Evolutionary conservation across 2,113 vertebrate species (phyloP), one percentile per base, ranked within the genome.

Genomic region (Amphilophus citrinellus): DNA sequence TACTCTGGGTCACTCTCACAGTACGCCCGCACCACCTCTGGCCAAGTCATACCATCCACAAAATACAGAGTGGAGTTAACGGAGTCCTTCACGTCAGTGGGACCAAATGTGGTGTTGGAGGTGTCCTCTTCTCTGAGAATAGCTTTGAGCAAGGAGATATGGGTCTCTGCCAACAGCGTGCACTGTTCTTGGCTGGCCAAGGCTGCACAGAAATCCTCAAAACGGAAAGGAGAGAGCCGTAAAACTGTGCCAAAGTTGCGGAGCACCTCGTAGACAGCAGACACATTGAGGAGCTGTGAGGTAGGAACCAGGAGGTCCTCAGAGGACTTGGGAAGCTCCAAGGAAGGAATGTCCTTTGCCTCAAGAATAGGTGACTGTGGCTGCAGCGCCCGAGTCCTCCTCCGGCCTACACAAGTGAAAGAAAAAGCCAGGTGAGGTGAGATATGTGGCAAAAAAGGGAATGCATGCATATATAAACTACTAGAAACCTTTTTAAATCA

Each of bases 11-110:
- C 98, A 30, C 98, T 99, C 94, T 99, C 98, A 87, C 98, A 99
- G 95, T 99, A 99, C 3, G 97, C 97, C 15, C 98, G 97, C 92
- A 99, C 96, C 88, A 98, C 97, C 96, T 99, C 98, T 0, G 98
- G 98, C 98, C 98, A 99, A 7, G 98, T 99, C 98, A 99, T 99
- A 61, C 98, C 98, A 27, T 99, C 98, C 56, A 99, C 97, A 94
- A 99, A 98, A 91, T 99, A 99, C 76, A 99, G 95, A 3, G 98
- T 99, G 93, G 98, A 99, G 92, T 99, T 98, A 87, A 99, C 98
- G 6, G 98, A 99, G 94, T 99, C 98, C 95, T 99, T 99, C 88
- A 99, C 97, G 84, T 99, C 98, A 35, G 98, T 97, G 14, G 98
- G 98, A 86, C 98, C 98, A 84, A 99, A 99, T 77, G 98, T 99